phyloP scores from a whole-genome alignment of 2,888 invertebrate species.

The Synergus laeviventris region DNA sequence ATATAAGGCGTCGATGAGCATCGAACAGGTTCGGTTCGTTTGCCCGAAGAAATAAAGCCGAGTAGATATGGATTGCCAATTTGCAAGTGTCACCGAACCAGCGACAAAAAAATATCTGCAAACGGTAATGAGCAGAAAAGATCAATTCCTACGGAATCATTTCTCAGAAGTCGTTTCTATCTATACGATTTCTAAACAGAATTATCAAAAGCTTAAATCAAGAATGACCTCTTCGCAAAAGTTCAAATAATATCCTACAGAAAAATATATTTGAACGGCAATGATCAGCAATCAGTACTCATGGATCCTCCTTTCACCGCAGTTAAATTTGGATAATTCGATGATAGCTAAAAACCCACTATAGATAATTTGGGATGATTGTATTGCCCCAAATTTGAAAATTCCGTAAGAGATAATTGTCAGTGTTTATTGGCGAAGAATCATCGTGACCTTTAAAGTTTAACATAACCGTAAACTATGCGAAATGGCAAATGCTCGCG shows the following conservation, averaged over 20 bases:
- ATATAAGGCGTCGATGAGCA: slow-evolving; percentile 66
- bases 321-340: too few species aligned
- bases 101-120: not conserved
- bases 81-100: slow-evolving; percentile 32
- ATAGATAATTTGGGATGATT: not conserved
- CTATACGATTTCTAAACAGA: slow-evolving; percentile 20
- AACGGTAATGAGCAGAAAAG: slow-evolving; percentile 12
- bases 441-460: slow-evolving; percentile 35
- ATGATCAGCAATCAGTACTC: too few species aligned
- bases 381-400: not conserved
- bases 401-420: slow-evolving; percentile 5
- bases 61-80: slow-evolving; percentile 36
- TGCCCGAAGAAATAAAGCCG: slow-evolving; percentile 44
- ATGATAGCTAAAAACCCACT: not conserved
- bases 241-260: too few species aligned
- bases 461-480: slow-evolving; percentile 39
- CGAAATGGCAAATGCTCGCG: slow-evolving; percentile 37
- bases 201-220: slow-evolving; percentile 9
- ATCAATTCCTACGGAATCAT: not conserved
- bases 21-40: slow-evolving; percentile 56
- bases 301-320: too few species aligned
- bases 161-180: not conserved
- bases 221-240: not conserved
- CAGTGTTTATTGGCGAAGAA: slow-evolving; percentile 17
- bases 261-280: too few species aligned